Base-by-base conservation (phyloP, 2,113 vertebrate genomes). In the Phylloscopus trochiloides region DNA sequence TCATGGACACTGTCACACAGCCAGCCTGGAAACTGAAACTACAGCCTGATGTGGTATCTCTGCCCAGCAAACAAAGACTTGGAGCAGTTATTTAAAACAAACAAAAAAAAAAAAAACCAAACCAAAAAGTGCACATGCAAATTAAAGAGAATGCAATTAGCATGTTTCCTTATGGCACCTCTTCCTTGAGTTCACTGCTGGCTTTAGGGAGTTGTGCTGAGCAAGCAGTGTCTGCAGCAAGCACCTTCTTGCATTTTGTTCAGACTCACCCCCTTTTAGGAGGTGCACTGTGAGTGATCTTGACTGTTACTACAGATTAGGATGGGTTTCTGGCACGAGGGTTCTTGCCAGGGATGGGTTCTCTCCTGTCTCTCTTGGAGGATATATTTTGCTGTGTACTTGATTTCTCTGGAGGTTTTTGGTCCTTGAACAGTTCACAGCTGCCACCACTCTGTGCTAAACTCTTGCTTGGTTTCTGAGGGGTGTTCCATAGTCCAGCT, bases 61-160 rank as follows among this genome's bases (percentile, higher is more conserved):
- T 91, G 67, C 72, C 48, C 86, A 86, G 82, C 25, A 31, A 47
- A 76, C 70, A 21, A 80, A 81, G 72, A 88, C 90, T 90, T 36
- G 20, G 73, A 96, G 57, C 55, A 79, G 74, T 86, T 57, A 9
- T 73, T 91, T 75, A 47, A 88, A 70, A 40, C 40, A 40, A 40
- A 40, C 12, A 40, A 51, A 55, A 7, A 58, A 25, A 57, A 57
- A 22, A 67, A 40, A 58, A 18, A 47, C 43, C 10, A 28, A 50
- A 26, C 5, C 31, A 70, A 71, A 43, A 82, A 92, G 36, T 74
- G 75, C 96, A 94, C 70, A 22, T 78, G 72, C 83, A 85, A 97
- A 96, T 94, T 94, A 96, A 96, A 97, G 90, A 91, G 82, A 93
- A 54, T 71, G 62, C 38, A 86, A 31, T 61, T 43, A 77, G 76